Evolutionary conservation across 2,113 vertebrate genomes (phyloP).

Genomic region (Tragelaphus strepsiceros): DNA sequence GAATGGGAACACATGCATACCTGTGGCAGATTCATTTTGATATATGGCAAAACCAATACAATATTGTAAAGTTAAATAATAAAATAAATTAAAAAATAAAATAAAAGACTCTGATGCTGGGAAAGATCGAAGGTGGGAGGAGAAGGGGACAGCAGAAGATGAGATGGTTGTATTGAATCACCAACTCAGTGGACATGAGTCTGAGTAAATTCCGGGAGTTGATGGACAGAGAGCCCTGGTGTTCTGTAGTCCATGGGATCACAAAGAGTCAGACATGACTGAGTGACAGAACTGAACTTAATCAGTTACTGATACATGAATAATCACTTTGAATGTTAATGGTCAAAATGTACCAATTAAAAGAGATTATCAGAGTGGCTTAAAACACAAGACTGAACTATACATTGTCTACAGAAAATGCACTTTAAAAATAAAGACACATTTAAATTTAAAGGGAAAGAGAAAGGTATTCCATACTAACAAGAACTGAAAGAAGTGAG

Average conservation of each 20-base stretch:
- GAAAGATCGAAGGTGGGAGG: not conserved
- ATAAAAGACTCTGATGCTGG: no score
- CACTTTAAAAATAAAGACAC: not conserved
- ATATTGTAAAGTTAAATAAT: no score
- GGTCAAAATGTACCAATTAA: not conserved
- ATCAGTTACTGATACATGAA: not conserved
- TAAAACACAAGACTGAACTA: not conserved
- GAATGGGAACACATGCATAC: no score
- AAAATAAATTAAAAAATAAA: no score
- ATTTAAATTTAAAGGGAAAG: not conserved
- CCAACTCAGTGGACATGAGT: not conserved
- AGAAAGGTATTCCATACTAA: not conserved
- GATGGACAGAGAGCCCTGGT: not conserved
- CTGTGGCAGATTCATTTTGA: no score
- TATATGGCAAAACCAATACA: no score
- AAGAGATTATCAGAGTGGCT: not conserved
- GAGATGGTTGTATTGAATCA: not conserved
- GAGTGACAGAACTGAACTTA: not conserved
- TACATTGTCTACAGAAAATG: not conserved
- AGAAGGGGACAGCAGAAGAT: not conserved
- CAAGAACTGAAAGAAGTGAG: not conserved
- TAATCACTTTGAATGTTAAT: not conserved
- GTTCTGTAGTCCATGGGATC: not conserved
- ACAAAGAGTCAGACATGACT: not conserved
- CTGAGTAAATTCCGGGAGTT: accelerated